Base-by-base conservation (phyloP, 35 echinoderm and acorn worm species). In the Chiridota heheva region DNA sequence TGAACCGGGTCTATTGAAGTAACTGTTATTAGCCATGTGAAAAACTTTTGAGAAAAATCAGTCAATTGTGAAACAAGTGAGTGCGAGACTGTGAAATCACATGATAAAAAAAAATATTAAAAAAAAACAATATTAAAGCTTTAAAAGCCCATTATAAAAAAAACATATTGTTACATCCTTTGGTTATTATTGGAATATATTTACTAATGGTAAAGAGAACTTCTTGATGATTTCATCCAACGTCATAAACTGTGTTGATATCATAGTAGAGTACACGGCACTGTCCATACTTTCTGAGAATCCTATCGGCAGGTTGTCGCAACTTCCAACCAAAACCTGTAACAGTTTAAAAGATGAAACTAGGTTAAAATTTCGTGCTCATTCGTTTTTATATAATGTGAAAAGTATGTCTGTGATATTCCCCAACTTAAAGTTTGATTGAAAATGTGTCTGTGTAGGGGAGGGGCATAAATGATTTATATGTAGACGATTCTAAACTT, bases 241-340 rank as follows among this genome's bases (percentile, higher is more conserved):
- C 10, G 33, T 59, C 48, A 78, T 58, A 29, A 78, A 78, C 7
- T 78, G 51, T 42, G 62, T 37, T 26, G 75, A 78, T 1, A 57
- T 49, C 51, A 78, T 78, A 29, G 75, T 78, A 18, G 48, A 60
- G 53, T 78, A 78, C 0, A 33, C 36, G 26, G 75, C 75, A 62
- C 55, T 39, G 34, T 78, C 55, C 75, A 78, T 78, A 24, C 51
- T 60, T n/a, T 78, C 53, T 2, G 75, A 78, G 53, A 78, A 78
- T 22, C 51, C 48, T 27, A 60, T 20, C 5, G 75, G 51, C 2
- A 36, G 20, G 42, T 58, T 35, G 33, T 78, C 62, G 53, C 75
- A 78, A 18, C 51, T 78, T 40, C 75, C 75, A 15, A 78, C 42
- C n/a, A 78, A 18, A 61, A 42, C 36, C 51, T 62, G 34, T 0